Evolutionary conservation across 2,113 vertebrate genomes (phyloP), one percentile per base, ranked within the genome.

Genomic region (Platysternon megacephalum): DNA sequence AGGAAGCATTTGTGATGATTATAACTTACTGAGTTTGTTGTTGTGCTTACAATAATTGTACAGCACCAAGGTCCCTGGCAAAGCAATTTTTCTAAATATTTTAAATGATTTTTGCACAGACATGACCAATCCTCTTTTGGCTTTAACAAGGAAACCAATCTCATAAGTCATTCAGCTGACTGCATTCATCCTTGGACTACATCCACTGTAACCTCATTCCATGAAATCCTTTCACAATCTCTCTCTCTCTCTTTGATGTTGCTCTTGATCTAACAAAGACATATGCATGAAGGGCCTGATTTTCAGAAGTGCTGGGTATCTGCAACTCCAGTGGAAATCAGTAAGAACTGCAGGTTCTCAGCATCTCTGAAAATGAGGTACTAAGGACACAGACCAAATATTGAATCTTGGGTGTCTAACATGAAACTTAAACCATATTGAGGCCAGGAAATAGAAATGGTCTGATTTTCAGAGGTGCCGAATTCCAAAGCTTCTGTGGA

Each of bases 151-250:
- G 82, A 81, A 14, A 4, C 21, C 29, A 14, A 5, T 2, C 0
- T 76, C 13, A 19, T 35, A 35, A 2, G 22, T 53, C 1, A 26
- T 76, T 76, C 72, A 76, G 21, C 72, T 76, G 39, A 76, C 39
- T 11, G 4, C n/a, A 44, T 44, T 42, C 21, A 0, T 16, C 44
- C 49, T 8, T 4, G 17, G 9, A 16, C 28, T 11, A 0, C 2
- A 0, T 80, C 17, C 1, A 19, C 8, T n/a, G 65, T n/a, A 68
- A n/a, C 65, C 35, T 68, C 65, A 68, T 21, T 68, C 35, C 35
- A 1, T 1, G n/a, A 32, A 42, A 44, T 5, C 13, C 13, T 0
- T 44, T 85, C 11, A 0, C 32, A 3, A 1, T 78, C 46, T 42
- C n/a, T 44, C 72, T 42, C n/a, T 42, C 68, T 32, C 35, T 1